Evolutionary conservation across 2,888 invertebrate species (phyloP).

Genomic region (Tortricodes alternella): DNA sequence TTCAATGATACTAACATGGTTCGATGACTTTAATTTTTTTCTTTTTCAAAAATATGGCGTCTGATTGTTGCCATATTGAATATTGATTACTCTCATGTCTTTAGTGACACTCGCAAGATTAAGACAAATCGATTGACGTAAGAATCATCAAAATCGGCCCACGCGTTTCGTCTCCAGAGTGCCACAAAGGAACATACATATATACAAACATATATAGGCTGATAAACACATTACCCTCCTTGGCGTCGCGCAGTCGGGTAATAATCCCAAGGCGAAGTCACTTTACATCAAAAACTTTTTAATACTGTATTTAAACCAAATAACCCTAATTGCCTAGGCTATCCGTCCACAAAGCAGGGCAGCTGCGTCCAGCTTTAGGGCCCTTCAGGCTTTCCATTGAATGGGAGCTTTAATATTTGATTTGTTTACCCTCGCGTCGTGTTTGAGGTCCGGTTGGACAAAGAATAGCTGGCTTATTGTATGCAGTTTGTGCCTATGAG

Average conservation of each 20-base stretch:
- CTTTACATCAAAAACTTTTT: too few relatives aligned
- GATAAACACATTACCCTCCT: background rate
- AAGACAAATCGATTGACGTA: too few relatives aligned
- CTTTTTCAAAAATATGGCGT: too few relatives aligned
- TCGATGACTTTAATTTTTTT: too few relatives aligned
- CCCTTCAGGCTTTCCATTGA: constrained; percentile 35
- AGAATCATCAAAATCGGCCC: too few relatives aligned
- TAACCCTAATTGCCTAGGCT: constrained; percentile 38
- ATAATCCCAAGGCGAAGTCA: too few relatives aligned
- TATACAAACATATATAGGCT: background rate
- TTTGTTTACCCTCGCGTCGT: constrained; percentile 55
- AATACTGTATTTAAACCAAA: constrained; percentile 34
- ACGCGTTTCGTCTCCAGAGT: too few relatives aligned
- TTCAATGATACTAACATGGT: too few relatives aligned
- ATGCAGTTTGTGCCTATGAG: constrained; percentile 26
- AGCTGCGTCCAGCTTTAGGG: constrained; percentile 48
- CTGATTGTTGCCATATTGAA: too few relatives aligned
- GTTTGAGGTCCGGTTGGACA: constrained; percentile 57
- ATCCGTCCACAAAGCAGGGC: constrained; percentile 34
- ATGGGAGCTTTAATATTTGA: constrained; percentile 59
- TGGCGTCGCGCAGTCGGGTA: background rate
- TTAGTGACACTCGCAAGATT: too few relatives aligned
- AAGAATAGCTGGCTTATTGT: constrained; percentile 40
- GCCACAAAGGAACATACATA: too few relatives aligned
- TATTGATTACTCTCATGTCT: too few relatives aligned